These are phyloP conservation scores for Embidobia sp. DNA, from an alignment of 2,888 invertebrate genomes.

Conservation along the genomic window DNA sequence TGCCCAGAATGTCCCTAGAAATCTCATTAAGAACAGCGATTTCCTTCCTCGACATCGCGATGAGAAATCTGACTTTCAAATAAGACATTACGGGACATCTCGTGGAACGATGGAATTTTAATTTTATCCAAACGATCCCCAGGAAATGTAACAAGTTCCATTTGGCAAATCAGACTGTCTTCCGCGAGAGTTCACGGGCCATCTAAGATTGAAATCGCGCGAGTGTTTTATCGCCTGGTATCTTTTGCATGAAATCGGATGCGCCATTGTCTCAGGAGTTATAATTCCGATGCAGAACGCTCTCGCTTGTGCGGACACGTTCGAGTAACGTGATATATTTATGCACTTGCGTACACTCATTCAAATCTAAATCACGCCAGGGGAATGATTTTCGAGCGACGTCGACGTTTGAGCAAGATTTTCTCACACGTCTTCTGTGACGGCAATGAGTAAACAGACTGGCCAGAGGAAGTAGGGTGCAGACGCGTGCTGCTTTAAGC, in stretches of 20 bases:
- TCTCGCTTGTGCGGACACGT: conserved; percentile 24
- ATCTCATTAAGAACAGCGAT: too few relatives aligned
- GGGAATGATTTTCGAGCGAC: conserved; percentile 31
- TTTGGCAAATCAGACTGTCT: too few relatives aligned
- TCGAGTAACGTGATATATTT: conserved; percentile 53
- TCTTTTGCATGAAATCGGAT: conserved; percentile 50
- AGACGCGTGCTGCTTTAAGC: too few relatives aligned
- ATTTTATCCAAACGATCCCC: too few relatives aligned
- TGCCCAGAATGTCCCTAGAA: too few relatives aligned
- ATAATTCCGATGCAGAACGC: conserved; percentile 19
- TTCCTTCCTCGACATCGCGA: too few relatives aligned
- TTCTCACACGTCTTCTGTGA: conserved; percentile 54
- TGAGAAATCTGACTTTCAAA: too few relatives aligned
- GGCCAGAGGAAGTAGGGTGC: too few relatives aligned
- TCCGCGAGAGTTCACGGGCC: too few relatives aligned
- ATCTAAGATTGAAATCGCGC: conserved; percentile 15
- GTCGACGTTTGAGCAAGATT: conserved; percentile 28
- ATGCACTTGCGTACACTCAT: conserved; percentile 37
- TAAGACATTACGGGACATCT: too few relatives aligned
- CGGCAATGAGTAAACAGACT: conserved; percentile 13
- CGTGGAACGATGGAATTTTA: too few relatives aligned
- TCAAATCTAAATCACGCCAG: conserved; percentile 46
- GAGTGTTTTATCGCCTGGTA: conserved; percentile 33
- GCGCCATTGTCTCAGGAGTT: conserved; percentile 43
- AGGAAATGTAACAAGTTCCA: too few relatives aligned